Conservation (phyloP, 2,113 vertebrate genomes). For the Tursiops truncatus region DNA sequence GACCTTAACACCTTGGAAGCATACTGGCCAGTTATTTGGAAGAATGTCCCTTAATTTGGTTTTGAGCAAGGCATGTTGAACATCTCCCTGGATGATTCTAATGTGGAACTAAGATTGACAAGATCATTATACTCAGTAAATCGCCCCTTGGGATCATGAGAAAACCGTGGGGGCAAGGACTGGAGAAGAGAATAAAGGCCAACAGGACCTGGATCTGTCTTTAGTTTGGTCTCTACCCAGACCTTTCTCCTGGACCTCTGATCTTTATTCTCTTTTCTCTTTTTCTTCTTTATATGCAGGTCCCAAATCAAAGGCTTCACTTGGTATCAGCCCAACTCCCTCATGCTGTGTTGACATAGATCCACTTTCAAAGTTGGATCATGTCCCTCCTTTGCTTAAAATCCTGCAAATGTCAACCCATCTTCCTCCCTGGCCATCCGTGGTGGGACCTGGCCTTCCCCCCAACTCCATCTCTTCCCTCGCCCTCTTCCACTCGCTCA, state of each 20-base stretch:
- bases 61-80: neutral
- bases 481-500: rapidly evolving
- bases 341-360: neutral
- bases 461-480: too few species aligned
- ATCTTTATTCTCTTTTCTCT: neutral
- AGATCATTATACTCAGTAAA: neutral
- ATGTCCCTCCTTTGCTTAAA: neutral
- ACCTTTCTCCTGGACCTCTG: neutral
- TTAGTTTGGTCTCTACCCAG: neutral
- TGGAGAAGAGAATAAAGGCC: neutral
- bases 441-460: neutral
- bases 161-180: neutral
- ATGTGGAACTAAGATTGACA: neutral
- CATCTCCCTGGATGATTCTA: neutral
- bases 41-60: neutral
- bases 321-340: neutral
- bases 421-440: neutral
- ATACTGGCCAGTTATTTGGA: neutral
- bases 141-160: neutral
- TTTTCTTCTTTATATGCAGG: neutral
- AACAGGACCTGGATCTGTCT: neutral
- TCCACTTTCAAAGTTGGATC: neutral
- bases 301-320: neutral
- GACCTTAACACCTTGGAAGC: neutral
- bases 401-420: neutral